phyloP scores from a whole-genome alignment of 2,888 invertebrate genomes.

The Pandemis corylana region DNA sequence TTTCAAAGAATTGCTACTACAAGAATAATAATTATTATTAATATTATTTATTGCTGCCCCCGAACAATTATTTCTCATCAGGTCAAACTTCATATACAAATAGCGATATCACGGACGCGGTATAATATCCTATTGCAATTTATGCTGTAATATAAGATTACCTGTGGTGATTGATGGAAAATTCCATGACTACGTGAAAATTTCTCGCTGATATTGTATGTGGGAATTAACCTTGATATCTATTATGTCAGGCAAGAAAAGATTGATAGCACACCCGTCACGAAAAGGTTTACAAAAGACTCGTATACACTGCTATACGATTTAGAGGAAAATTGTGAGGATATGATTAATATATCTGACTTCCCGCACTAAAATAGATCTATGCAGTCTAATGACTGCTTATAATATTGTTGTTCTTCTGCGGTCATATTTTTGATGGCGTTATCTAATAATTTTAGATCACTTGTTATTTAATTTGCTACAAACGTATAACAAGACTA shows the following conservation, averaged over 20 bases:
- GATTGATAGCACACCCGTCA: constrained; percentile 59
- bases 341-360: constrained; percentile 14
- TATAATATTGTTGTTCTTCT: not conserved
- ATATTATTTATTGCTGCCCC: not conserved
- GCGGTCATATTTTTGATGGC: not conserved
- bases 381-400: not conserved
- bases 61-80: not conserved
- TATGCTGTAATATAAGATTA: constrained; percentile 49
- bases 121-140: constrained; percentile 48
- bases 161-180: constrained; percentile 51
- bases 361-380: not conserved
- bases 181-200: constrained; percentile 44
- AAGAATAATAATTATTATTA: not conserved
- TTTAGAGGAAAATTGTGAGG: constrained; percentile 14
- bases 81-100: not conserved
- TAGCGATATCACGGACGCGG: constrained; percentile 29
- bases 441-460: not conserved
- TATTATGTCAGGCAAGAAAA: constrained; percentile 60
- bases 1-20: constrained; percentile 6
- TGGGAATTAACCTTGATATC: constrained; percentile 64
- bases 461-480: too few species aligned
- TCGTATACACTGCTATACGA: constrained; percentile 46
- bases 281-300: constrained; percentile 50
- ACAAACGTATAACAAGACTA: too few species aligned
- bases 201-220: constrained; percentile 44